phyloP scores from a whole-genome alignment of 1,140 invertebrate genomes.

The Bemisia tabaci region DNA sequence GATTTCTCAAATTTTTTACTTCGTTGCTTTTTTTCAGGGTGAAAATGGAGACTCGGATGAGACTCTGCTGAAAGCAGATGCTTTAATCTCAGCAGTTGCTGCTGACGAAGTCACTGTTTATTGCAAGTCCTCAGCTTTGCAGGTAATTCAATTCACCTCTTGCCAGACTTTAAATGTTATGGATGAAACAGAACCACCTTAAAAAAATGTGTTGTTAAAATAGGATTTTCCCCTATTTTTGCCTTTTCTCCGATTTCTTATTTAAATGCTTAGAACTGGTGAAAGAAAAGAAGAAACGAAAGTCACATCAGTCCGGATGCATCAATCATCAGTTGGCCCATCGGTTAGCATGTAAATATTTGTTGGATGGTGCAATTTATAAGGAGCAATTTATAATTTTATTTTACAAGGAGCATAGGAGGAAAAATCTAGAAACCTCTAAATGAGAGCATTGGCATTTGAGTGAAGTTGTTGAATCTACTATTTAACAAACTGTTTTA shows the following conservation, averaged over 20 bases:
- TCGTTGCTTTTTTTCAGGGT: slow-evolving; percentile 37
- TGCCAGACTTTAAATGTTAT: neutral
- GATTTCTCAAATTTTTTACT: neutral
- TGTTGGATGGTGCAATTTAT: no score
- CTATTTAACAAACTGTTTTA: no score
- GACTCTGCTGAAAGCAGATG: slow-evolving; percentile 46
- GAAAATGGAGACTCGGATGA: slow-evolving; percentile 38
- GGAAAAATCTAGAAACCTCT: no score
- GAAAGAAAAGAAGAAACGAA: neutral
- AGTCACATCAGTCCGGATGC: no score
- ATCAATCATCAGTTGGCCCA: no score
- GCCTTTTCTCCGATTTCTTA: neutral
- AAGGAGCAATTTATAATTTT: no score
- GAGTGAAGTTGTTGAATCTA: no score
- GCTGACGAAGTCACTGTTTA: slow-evolving; percentile 90
- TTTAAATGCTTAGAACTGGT: neutral
- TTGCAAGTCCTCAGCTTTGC: slow-evolving; percentile 85
- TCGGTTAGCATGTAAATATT: no score
- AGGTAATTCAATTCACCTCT: slow-evolving; percentile 40
- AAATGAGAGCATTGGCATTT: no score
- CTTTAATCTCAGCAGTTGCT: slow-evolving; percentile 77
- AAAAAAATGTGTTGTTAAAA: neutral
- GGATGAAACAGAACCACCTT: neutral
- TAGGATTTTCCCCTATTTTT: neutral
- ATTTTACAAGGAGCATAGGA: no score